These are phyloP conservation scores for Agrochola litura DNA, from an alignment of 2,888 invertebrate species.

Conservation along the genomic window DNA sequence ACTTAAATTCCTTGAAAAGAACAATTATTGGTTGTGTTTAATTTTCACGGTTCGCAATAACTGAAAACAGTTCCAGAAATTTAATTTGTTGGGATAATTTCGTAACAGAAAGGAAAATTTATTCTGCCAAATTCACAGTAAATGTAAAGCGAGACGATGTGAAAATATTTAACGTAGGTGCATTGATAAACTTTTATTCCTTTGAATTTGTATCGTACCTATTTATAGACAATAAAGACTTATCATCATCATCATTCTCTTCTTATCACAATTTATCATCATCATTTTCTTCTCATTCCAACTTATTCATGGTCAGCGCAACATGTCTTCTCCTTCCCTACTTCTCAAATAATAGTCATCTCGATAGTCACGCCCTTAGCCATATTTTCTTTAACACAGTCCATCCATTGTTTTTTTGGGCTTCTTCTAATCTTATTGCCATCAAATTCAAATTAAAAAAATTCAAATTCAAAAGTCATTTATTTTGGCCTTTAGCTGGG, in stretches of 20 bases:
- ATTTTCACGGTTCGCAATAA: slow-evolving; percentile 5
- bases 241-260: not conserved
- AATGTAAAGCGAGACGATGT: not conserved
- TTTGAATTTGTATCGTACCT: not conserved
- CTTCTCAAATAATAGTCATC: not conserved
- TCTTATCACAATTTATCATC: too few species aligned
- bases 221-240: not conserved
- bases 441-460: too few species aligned
- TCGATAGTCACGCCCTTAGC: not conserved
- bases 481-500: too few species aligned
- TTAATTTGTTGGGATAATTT: not conserved
- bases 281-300: too few species aligned
- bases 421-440: too few species aligned
- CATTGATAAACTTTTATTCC: not conserved
- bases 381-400: not conserved
- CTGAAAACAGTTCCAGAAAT: slow-evolving; percentile 9
- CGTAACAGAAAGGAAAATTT: not conserved
- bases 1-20: not conserved
- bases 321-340: not conserved
- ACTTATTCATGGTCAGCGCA: not conserved
- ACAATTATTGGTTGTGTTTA: not conserved
- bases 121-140: not conserved
- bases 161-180: not conserved
- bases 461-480: too few species aligned
- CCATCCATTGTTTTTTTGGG: too few species aligned